These are phyloP conservation scores for Hozukius guyotensis DNA, from an alignment of 2,797 vertebrate species.

Conservation along the genomic window DNA sequence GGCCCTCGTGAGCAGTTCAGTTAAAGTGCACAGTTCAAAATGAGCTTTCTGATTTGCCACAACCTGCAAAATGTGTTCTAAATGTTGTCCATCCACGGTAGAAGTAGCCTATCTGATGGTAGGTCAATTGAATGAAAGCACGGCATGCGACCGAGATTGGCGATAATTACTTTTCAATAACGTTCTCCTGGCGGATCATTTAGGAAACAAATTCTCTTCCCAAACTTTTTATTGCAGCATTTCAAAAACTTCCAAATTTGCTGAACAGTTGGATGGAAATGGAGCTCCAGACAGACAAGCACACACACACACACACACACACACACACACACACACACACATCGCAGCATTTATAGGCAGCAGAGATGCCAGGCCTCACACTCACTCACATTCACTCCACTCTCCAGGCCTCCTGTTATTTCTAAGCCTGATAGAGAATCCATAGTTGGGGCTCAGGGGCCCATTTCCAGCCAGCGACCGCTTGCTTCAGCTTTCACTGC, in stretches of 20 bases:
- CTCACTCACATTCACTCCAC: conserved; percentile 10
- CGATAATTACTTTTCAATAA: background rate
- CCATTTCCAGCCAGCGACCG: conserved; percentile 73
- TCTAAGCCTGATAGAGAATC: conserved; percentile 34
- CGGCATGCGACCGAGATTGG: background rate
- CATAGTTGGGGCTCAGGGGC: conserved; percentile 68
- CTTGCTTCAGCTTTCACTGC: conserved; percentile 88
- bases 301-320: background rate
- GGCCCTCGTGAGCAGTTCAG: background rate
- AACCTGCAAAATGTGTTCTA: background rate
- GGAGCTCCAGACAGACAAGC: conserved; percentile 1
- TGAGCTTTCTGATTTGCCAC: background rate
- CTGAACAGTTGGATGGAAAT: conserved; percentile 32
- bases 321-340: conserved; percentile 20
- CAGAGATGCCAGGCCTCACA: conserved; percentile 31
- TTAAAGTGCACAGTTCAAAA: conserved; percentile 15
- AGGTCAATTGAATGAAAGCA: background rate
- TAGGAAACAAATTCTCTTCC: conserved; percentile 36
- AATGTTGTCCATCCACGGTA: background rate
- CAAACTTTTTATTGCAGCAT: conserved; percentile 54
- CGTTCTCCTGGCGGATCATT: background rate
- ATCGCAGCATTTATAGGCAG: conserved; percentile 3
- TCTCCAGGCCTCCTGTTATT: conserved; percentile 25
- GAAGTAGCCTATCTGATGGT: background rate
- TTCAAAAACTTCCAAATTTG: conserved; percentile 38